Percentiles rank a stretch among this genome's conserved stretches.
Evolutionary conservation across 2,888 invertebrate genomes (phyloP).

Genomic region (Ophraella communa): DNA sequence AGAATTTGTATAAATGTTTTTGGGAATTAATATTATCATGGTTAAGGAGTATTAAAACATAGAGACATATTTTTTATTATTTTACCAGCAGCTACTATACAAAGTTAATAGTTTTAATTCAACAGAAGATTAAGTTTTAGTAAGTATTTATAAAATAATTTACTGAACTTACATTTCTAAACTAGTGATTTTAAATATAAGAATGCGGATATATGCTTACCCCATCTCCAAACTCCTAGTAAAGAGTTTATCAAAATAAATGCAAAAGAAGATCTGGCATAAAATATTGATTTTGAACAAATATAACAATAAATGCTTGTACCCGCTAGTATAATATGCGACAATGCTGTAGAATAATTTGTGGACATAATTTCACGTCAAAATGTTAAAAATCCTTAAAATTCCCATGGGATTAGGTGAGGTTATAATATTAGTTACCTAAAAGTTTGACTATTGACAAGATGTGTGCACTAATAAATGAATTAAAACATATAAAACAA

Average conservation of each 20-base stretch:
- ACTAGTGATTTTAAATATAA: neutral
- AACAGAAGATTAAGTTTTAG: too few species aligned
- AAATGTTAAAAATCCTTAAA: constrained; percentile 1
- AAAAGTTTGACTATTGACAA: neutral
- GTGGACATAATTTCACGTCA: constrained; percentile 21
- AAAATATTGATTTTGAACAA: constrained; percentile 19
- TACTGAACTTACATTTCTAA: too few species aligned
- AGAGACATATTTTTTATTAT: too few species aligned
- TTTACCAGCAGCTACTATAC: too few species aligned
- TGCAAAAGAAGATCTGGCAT: constrained; percentile 48
- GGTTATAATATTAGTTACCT: neutral
- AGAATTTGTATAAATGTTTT: too few species aligned
- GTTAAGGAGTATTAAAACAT: too few species aligned
- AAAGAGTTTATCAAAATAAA: constrained; percentile 51
- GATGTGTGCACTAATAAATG: too few species aligned
- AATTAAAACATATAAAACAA: too few species aligned
- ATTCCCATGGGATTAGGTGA: neutral
- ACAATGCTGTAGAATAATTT: constrained; percentile 50
- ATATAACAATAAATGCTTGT: constrained; percentile 49
- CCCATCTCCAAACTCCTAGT: constrained; percentile 55
- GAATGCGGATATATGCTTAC: constrained; percentile 28
- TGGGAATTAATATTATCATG: too few species aligned
- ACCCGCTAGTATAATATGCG: constrained; percentile 50
- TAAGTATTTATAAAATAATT: too few species aligned
- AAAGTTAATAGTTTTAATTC: too few species aligned